These are phyloP conservation scores for Darevskia nairensis DNA, from an alignment of 2,797 vertebrate genomes.

Conservation along the genomic window DNA sequence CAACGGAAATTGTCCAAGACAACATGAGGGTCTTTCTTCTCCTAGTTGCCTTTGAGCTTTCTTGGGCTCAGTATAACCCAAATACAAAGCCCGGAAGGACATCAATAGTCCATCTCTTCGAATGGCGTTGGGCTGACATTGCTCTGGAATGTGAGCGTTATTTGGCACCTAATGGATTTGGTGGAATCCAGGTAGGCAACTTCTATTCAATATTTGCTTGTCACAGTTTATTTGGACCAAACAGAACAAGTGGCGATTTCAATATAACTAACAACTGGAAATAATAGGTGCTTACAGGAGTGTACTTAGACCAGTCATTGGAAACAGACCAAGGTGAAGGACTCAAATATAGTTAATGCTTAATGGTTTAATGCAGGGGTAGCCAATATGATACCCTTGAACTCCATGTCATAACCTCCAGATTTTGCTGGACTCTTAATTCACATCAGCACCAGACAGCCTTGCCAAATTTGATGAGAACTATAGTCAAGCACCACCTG, in stretches of 20 bases:
- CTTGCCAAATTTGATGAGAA: too few species aligned
- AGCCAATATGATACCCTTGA: too few species aligned
- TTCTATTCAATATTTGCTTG: conserved; percentile 9
- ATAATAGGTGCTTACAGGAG: conserved; percentile 20
- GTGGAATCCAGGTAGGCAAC: conserved; percentile 90
- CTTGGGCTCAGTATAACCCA: conserved; percentile 84
- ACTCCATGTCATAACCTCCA: too few species aligned
- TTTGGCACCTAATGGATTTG: conserved; percentile 88
- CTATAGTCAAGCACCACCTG: too few species aligned
- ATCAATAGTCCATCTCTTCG: conserved; percentile 92
- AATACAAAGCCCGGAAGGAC: conserved; percentile 78
- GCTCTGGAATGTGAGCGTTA: conserved; percentile 91
- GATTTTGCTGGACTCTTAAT: too few species aligned
- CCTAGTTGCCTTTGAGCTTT: conserved; percentile 73
- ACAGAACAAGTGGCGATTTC: conserved; percentile 5
- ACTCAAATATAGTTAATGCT: neutral
- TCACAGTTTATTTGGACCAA: conserved; percentile 10
- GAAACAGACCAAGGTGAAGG: too few species aligned
- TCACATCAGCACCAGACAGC: too few species aligned
- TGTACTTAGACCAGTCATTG: neutral
- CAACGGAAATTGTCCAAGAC: neutral
- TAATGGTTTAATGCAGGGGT: neutral
- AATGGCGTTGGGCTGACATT: conserved; percentile 93
- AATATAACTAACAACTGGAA: conserved; percentile 37
- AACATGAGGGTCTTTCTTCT: conserved; percentile 84